These are phyloP conservation scores for Gallinago media DNA, from an alignment of 2,113 vertebrate genomes.

Conservation along the genomic window DNA sequence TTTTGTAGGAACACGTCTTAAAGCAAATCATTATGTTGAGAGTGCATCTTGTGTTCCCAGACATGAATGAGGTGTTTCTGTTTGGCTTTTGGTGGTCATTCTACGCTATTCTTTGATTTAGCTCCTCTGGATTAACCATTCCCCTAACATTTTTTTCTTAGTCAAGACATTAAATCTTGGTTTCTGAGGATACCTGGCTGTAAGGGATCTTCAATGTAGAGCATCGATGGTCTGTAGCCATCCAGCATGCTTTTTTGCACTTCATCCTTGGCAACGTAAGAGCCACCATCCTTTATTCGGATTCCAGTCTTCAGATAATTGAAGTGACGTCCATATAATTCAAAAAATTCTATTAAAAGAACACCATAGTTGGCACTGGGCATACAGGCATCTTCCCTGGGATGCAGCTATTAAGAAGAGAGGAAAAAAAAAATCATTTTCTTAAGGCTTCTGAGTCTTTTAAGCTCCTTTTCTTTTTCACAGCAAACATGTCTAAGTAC, in stretches of 20 bases:
- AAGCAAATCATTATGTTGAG: not conserved
- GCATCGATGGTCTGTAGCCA: constrained; percentile 96
- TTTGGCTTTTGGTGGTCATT: not conserved
- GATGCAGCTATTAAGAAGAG: constrained; percentile 86
- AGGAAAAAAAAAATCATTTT: not conserved
- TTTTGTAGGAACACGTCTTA: not conserved
- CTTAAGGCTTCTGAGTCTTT: not conserved
- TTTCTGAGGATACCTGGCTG: constrained; percentile 86
- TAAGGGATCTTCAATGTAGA: constrained; percentile 96
- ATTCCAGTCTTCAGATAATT: constrained; percentile 99
- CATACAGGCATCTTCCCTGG: constrained; percentile 91
- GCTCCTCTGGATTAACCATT: not conserved
- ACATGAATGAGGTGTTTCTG: not conserved
- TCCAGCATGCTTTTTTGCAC: constrained; percentile 97
- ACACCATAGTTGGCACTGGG: constrained; percentile 95
- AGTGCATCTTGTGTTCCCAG: not conserved
- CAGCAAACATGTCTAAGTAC: not conserved
- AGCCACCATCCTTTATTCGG: constrained; percentile 97
- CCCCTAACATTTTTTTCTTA: not conserved
- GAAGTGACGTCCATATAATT: constrained; percentile 97
- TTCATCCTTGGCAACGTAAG: constrained; percentile 97
- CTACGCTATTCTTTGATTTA: not conserved
- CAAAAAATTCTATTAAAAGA: constrained; percentile 98
- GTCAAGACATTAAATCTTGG: not conserved
- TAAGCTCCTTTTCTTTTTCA: not conserved